Evolutionary conservation across 2,888 invertebrate species (phyloP), one percentile per base, ranked within the genome.

Genomic region (Trichogramma dendrolimi): DNA sequence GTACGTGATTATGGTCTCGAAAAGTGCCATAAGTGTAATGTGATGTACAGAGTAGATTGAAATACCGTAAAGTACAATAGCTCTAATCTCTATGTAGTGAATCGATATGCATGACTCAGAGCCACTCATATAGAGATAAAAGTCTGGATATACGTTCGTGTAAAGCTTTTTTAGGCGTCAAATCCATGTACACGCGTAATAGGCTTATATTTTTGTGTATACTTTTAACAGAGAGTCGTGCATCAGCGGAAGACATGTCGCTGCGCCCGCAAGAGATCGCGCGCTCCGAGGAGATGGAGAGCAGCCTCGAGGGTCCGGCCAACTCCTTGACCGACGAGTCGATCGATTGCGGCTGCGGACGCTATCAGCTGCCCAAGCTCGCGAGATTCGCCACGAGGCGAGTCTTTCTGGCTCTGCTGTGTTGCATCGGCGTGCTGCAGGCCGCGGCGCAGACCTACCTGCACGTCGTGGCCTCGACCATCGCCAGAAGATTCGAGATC

Each of bases 311-410:
- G 10, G 79, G 78, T 41, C 77, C 78, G 49, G 76, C 75, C 6
- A 74, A 77, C 67, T 75, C 75, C 8, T 74, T 79, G 67, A 74
- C 78, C 1, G 70, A 64, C 40, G 68, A 77, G 64, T 73, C 74
- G 56, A 71, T 79, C 48, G 79, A 79, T 27, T 79, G 79, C 58
- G 79, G 79, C 44, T 79, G 78, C 64, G 70, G 66, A 49, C 75
- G 73, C 63, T 60, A 75, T 44, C 74, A 66, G 58, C 75, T 74
- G 46, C 75, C 76, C 8, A 73, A 70, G 70, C 71, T 78, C 55
- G 73, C 72, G 2, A 77, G 71, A 71, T 78, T 74, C 50, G 79
- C 78, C 4, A 79, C 78, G 4, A 69, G 79, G 5, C 63, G 73
- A 55, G 58, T 75, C 8, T 77, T 75, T 63, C 69, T 78, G 11